A percentile compares a stretch with the other conserved stretches of the same genome.
phyloP scores from a whole-genome alignment of 2,888 invertebrate genomes.

The Epistrophe eligans region DNA sequence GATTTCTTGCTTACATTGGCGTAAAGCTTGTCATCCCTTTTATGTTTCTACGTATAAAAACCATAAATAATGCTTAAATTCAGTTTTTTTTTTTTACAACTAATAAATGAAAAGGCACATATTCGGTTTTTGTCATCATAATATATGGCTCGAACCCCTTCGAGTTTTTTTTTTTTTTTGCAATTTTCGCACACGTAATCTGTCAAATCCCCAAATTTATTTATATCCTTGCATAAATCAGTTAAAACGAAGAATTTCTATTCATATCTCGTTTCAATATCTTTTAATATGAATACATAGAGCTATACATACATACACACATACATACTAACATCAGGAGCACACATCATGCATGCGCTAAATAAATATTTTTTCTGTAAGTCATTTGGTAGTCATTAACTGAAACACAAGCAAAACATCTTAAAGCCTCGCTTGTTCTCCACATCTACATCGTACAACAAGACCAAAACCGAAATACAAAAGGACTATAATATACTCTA shows the following conservation, averaged over 20 bases:
- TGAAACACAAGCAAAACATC: constrained; percentile 55
- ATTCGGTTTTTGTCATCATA: constrained; percentile 16
- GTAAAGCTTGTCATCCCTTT: constrained; percentile 13
- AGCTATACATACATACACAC: not conserved
- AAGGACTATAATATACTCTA: constrained; percentile 8
- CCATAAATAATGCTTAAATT: constrained; percentile 20
- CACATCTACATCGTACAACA: constrained; percentile 3
- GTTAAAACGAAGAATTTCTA: constrained; percentile 53
- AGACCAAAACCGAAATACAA: constrained; percentile 20
- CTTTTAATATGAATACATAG: not conserved
- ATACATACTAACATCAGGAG: not conserved
- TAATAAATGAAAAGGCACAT: constrained; percentile 27
- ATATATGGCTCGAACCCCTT: not conserved
- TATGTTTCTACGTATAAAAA: not conserved
- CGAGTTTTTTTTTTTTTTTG: not conserved
- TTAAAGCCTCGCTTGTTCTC: constrained; percentile 35
- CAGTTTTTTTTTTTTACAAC: constrained; percentile 16
- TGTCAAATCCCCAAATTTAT: constrained; percentile 72
- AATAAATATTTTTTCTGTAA: constrained; percentile 43
- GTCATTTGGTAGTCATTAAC: constrained; percentile 70
- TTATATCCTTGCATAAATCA: constrained; percentile 59
- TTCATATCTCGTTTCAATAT: constrained; percentile 55
- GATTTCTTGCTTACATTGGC: not conserved
- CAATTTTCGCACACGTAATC: constrained; percentile 14
- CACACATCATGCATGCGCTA: constrained; percentile 19